phyloP scores from a whole-genome alignment of 2,888 invertebrate species.

The Hyles lineata region DNA sequence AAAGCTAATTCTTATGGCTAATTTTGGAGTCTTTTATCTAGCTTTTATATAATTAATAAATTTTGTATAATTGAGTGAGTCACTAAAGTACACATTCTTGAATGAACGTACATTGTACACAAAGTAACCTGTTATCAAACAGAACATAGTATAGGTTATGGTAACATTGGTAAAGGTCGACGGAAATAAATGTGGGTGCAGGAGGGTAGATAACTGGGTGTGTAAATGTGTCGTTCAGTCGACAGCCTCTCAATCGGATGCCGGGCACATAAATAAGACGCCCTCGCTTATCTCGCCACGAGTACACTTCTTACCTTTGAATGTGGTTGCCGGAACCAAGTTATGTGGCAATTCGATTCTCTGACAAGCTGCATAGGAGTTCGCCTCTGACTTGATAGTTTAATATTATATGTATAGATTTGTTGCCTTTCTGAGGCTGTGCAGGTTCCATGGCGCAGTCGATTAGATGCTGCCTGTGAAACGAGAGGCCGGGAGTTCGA shows the following conservation, averaged over 20 bases:
- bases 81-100: neutral
- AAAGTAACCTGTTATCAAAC: neutral
- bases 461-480: too few relatives aligned
- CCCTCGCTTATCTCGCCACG: conserved; percentile 65
- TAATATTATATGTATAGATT: too few relatives aligned
- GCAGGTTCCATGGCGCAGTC: too few relatives aligned
- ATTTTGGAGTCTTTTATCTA: too few relatives aligned
- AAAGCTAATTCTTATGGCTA: too few relatives aligned
- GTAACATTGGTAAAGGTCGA: conserved; percentile 66
- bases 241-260: conserved; percentile 79
- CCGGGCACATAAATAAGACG: conserved; percentile 80
- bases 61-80: too few relatives aligned
- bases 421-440: too few relatives aligned
- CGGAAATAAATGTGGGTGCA: conserved; percentile 79
- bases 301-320: conserved; percentile 66
- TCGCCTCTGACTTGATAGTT: too few relatives aligned
- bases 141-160: conserved; percentile 32
- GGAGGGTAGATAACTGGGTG: conserved; percentile 80
- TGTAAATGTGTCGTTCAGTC: conserved; percentile 69
- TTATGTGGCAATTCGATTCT: neutral
- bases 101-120: neutral
- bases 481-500: too few relatives aligned
- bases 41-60: too few relatives aligned
- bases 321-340: conserved; percentile 44
- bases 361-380: too few relatives aligned